These are phyloP conservation scores for Hesperia comma DNA, from an alignment of 2,888 invertebrate species.

Conservation along the genomic window DNA sequence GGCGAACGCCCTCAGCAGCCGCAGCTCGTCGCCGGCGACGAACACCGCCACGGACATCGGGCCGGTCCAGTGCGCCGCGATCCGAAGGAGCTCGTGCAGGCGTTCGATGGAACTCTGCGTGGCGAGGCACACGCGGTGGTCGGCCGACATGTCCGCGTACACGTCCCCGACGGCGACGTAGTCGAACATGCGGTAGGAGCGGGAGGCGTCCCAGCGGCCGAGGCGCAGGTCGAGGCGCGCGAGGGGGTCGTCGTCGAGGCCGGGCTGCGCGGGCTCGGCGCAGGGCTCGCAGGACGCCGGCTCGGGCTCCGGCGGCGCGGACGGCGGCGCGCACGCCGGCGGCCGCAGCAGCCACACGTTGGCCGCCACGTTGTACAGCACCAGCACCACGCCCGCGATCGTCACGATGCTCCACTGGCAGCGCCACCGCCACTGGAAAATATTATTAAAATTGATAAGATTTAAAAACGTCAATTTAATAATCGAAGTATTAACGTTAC, in stretches of 20 bases:
- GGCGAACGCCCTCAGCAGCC: conserved; percentile 88
- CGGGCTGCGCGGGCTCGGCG: conserved; percentile 57
- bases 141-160: conserved; percentile 84
- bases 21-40: conserved; percentile 91
- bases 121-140: conserved; percentile 88
- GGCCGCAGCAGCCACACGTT: conserved; percentile 73
- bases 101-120: conserved; percentile 94
- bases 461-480: background rate
- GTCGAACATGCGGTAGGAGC: conserved; percentile 89
- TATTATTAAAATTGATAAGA: background rate
- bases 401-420: conserved; percentile 88
- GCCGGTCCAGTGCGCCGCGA: conserved; percentile 92
- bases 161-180: conserved; percentile 87
- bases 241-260: conserved; percentile 76
- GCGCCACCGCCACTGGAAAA: conserved; percentile 78
- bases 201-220: conserved; percentile 89
- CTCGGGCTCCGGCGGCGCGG: conserved; percentile 52
- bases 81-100: conserved; percentile 89
- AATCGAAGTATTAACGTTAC: too few species aligned
- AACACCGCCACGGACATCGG: conserved; percentile 93
- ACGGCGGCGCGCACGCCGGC: conserved; percentile 58
- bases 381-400: conserved; percentile 85
- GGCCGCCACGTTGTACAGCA: conserved; percentile 81
- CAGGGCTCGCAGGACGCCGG: conserved; percentile 71
- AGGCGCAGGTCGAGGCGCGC: conserved; percentile 86